A percentile compares a stretch with the other conserved stretches of the same genome.
Conservation (phyloP, 2,113 vertebrate genomes). For the Stigmatopora nigra region DNA sequence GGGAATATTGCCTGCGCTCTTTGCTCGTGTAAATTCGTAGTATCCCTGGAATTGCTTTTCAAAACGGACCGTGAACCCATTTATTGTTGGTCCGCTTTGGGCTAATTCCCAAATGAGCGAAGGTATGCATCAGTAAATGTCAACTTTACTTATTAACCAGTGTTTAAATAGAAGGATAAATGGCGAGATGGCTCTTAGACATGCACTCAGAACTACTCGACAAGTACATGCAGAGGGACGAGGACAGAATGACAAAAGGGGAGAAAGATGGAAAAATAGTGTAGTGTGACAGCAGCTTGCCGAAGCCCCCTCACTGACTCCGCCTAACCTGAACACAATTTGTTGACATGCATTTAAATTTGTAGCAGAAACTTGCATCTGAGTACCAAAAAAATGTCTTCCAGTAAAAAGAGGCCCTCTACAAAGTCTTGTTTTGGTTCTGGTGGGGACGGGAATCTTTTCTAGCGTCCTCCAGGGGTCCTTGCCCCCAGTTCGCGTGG, state of each 20-base stretch:
- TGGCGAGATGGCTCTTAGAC: constrained; percentile 63
- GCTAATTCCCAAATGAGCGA: constrained; percentile 38
- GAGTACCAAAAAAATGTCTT: constrained; percentile 28
- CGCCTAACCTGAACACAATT: constrained; percentile 33
- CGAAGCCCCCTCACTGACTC: constrained; percentile 10
- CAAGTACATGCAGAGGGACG: constrained; percentile 58
- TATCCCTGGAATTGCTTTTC: constrained; percentile 20
- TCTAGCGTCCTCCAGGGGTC: constrained; percentile 11
- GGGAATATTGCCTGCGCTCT: constrained; percentile 56
- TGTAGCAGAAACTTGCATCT: constrained; percentile 27
- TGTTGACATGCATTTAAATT: constrained; percentile 56
- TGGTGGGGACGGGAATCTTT: constrained; percentile 7
- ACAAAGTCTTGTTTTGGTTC: constrained; percentile 39
- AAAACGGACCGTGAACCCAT: constrained; percentile 26
- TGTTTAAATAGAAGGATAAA: constrained; percentile 62
- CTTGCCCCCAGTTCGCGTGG: constrained; percentile 34
- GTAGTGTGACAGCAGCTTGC: constrained; percentile 52
- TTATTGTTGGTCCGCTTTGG: constrained; percentile 29
- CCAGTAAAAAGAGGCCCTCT: constrained; percentile 31
- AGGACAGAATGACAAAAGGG: constrained; percentile 8
- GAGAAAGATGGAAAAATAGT: constrained; percentile 26
- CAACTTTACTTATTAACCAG: constrained; percentile 40
- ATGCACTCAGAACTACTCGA: constrained; percentile 61
- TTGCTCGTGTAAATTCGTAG: constrained; percentile 25
- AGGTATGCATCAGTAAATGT: constrained; percentile 55